These are phyloP conservation scores for Epirrhoe alternata DNA, from an alignment of 2,888 invertebrate species.

Conservation along the genomic window DNA sequence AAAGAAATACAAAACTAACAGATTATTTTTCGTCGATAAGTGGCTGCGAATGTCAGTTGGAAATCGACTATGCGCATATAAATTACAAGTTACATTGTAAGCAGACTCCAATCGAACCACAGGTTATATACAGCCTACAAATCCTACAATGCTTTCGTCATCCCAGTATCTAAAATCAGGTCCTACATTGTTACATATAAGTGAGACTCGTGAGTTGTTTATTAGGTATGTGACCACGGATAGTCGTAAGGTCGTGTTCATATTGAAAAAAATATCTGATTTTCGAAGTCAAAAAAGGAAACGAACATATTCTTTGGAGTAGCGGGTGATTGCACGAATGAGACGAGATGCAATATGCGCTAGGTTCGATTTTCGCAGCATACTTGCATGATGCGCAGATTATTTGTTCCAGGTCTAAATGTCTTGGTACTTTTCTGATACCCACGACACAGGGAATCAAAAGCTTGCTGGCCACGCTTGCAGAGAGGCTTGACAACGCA, in stretches of 20 bases:
- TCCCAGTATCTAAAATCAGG: slow-evolving; percentile 31
- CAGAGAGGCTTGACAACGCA: too few relatives aligned
- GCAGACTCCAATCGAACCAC: slow-evolving; percentile 5
- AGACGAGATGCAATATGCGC: too few relatives aligned
- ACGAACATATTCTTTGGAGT: too few relatives aligned
- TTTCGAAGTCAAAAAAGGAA: too few relatives aligned
- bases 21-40: not conserved
- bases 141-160: slow-evolving; percentile 26
- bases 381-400: too few relatives aligned
- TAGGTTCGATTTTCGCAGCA: too few relatives aligned
- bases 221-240: slow-evolving; percentile 65
- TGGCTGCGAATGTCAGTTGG: not conserved
- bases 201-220: slow-evolving; percentile 63
- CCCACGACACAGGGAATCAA: too few relatives aligned
- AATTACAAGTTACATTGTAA: slow-evolving; percentile 20
- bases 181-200: slow-evolving; percentile 41
- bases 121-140: slow-evolving; percentile 12
- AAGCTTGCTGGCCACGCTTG: too few relatives aligned
- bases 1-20: not conserved
- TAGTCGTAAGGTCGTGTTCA: slow-evolving; percentile 6
- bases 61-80: slow-evolving; percentile 14
- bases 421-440: too few relatives aligned
- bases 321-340: too few relatives aligned
- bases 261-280: not conserved
- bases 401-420: too few relatives aligned